Percentiles rank a stretch among this genome's conserved stretches.
Evolutionary conservation across 2,888 invertebrate genomes (phyloP).

Genomic region (Axea sp.): DNA sequence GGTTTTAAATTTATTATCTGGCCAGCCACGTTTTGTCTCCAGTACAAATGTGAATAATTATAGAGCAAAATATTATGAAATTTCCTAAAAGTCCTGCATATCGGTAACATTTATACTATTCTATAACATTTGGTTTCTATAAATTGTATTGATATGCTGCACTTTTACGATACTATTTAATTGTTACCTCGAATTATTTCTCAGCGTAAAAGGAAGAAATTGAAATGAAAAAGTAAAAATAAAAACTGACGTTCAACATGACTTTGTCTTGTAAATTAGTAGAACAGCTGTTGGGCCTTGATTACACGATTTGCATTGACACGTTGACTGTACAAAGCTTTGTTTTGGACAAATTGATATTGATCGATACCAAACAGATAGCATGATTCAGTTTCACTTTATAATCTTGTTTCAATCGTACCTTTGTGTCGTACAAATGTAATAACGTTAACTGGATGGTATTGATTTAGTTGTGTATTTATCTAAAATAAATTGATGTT

Average conservation of each 20-base stretch:
- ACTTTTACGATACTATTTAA: no score
- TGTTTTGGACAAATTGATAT: conserved; percentile 30
- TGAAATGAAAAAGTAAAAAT: neutral
- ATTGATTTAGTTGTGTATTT: no score
- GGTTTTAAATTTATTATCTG: neutral
- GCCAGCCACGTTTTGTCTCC: conserved; percentile 17
- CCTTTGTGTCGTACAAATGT: no score
- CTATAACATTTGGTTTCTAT: no score
- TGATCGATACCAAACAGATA: conserved; percentile 28
- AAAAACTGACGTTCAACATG: conserved; percentile 48
- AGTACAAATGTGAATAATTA: neutral
- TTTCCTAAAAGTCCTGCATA: no score
- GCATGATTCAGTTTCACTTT: no score
- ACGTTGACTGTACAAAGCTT: conserved; percentile 57
- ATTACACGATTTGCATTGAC: conserved; percentile 50
- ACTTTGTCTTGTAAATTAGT: conserved; percentile 52
- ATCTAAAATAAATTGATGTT: no score
- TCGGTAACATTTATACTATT: no score
- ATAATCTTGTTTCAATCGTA: no score
- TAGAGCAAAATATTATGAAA: no score
- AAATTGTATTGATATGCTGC: no score
- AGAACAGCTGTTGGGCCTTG: conserved; percentile 59
- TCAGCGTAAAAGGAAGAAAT: neutral
- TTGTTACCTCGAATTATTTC: no score
- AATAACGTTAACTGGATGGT: conserved; percentile 19